A percentile compares a stretch with the other conserved stretches of the same genome.
These are phyloP conservation scores for Isurus oxyrinchus DNA, from an alignment of 2,113 vertebrate genomes.

Conservation along the genomic window DNA sequence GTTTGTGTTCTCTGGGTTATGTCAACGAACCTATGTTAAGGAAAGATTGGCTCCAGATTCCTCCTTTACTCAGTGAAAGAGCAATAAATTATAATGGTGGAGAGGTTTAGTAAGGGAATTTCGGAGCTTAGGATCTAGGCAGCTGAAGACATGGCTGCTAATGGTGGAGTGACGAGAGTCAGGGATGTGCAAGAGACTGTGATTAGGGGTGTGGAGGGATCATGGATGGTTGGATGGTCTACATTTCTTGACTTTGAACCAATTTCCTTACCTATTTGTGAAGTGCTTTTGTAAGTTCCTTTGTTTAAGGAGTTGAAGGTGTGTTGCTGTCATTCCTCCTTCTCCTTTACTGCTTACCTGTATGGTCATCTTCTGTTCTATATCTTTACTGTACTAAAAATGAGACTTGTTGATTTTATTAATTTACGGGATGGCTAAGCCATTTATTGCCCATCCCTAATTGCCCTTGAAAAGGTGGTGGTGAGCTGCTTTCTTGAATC, in stretches of 20 bases:
- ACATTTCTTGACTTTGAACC: too few species aligned
- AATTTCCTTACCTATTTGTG: not conserved
- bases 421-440: not conserved
- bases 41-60: too few species aligned
- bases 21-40: too few species aligned
- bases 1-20: too few species aligned
- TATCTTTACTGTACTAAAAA: not conserved
- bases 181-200: not conserved
- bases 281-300: not conserved
- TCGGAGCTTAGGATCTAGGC: not conserved
- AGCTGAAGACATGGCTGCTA: not conserved
- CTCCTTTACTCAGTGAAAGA: too few species aligned
- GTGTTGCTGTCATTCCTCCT: not conserved
- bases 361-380: not conserved
- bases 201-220: not conserved
- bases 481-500: too few species aligned
- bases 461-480: too few species aligned
- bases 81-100: not conserved
- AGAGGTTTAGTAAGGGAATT: not conserved
- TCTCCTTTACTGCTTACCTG: not conserved
- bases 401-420: not conserved
- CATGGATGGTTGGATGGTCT: not conserved
- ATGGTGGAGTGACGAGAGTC: not conserved
- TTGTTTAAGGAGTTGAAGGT: not conserved
- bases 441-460: too few species aligned